phyloP scores from a whole-genome alignment of 2,888 invertebrate genomes.

The Eurytoma californica region DNA sequence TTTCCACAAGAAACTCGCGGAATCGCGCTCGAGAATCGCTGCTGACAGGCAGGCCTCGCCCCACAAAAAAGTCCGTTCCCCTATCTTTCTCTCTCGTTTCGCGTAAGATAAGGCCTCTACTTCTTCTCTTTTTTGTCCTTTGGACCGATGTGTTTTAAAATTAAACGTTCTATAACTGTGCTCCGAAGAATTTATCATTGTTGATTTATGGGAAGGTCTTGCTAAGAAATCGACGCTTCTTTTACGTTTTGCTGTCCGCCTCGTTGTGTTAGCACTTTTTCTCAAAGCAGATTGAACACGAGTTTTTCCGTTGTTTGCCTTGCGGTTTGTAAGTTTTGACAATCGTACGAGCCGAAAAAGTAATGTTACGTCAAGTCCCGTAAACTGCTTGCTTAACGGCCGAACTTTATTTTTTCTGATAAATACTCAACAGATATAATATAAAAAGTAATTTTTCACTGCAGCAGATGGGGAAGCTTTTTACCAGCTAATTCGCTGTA shows the following conservation, averaged over 20 bases:
- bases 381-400: no score
- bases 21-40: conserved; percentile 42
- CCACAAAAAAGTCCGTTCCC: not conserved
- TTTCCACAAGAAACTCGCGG: conserved; percentile 1
- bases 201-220: conserved; percentile 36
- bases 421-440: no score
- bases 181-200: conserved; percentile 22
- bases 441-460: conserved; percentile 50
- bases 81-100: conserved; percentile 22
- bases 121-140: conserved; percentile 4
- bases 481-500: conserved; percentile 9
- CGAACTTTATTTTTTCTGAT: no score
- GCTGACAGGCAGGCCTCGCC: conserved; percentile 25
- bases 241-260: not conserved
- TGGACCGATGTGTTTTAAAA: conserved; percentile 47
- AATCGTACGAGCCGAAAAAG: conserved; percentile 39
- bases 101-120: conserved; percentile 36
- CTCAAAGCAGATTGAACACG: not conserved
- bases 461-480: conserved; percentile 22
- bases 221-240: conserved; percentile 14
- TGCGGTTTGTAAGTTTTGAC: conserved; percentile 47
- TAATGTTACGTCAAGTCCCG: conserved; percentile 5
- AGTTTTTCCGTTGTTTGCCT: conserved; percentile 32
- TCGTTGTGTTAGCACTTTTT: not conserved
- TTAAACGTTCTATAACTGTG: conserved; percentile 50